Conservation (phyloP, 2,888 invertebrate genomes). For the Pachydiplax longipennis region DNA sequence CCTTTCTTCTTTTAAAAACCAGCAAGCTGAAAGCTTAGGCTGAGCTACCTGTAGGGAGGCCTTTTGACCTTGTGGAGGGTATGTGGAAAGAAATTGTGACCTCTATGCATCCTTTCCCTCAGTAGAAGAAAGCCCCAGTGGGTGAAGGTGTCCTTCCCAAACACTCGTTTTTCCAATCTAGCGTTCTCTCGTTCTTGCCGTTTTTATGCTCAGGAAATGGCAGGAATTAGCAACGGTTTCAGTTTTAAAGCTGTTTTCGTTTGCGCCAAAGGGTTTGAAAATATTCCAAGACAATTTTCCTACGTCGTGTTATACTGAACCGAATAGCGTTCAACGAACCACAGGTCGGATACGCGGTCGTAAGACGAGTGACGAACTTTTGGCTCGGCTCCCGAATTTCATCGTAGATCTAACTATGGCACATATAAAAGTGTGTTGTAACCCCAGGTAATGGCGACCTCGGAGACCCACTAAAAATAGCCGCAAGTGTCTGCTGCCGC, state of each 20-base stretch:
- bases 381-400: neutral
- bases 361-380: neutral
- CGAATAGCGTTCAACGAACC: neutral
- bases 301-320: neutral
- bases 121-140: neutral
- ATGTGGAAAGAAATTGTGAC: neutral
- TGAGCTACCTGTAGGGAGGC: neutral
- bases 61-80: neutral
- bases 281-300: too few species aligned
- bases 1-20: too few species aligned
- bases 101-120: neutral
- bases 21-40: too few species aligned
- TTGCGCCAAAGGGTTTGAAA: too few species aligned
- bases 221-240: too few species aligned
- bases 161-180: too few species aligned
- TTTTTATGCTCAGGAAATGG: too few species aligned
- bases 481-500: neutral
- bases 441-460: neutral
- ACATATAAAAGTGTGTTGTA: neutral
- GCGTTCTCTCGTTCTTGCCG: too few species aligned
- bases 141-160: neutral
- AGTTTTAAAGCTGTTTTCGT: too few species aligned
- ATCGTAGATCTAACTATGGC: neutral
- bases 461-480: neutral
- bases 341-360: neutral